phyloP scores from a whole-genome alignment of 2,113 vertebrate species.

The Motacilla alba region DNA sequence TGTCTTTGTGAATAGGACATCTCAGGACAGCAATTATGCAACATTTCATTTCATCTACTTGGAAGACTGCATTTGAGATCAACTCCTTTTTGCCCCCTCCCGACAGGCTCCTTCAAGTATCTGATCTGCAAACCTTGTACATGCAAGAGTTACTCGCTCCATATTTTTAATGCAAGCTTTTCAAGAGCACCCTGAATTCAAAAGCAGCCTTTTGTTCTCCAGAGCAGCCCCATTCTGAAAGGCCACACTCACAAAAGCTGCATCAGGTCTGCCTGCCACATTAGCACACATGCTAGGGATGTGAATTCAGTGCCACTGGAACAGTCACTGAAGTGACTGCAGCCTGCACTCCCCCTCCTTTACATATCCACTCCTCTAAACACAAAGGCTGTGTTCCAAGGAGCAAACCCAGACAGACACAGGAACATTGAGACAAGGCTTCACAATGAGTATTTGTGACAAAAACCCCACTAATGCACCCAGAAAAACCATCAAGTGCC shows the following conservation, averaged over 20 bases:
- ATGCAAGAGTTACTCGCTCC: not conserved
- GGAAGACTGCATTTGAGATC: not conserved
- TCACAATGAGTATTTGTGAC: not conserved
- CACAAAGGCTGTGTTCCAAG: not conserved
- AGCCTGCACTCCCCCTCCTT: not conserved
- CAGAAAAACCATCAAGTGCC: not conserved
- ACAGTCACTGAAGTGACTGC: not conserved
- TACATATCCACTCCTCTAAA: not conserved
- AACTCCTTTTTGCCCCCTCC: not conserved
- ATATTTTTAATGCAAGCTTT: not conserved
- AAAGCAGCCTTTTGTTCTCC: not conserved
- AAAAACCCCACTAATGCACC: not conserved
- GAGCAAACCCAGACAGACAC: not conserved
- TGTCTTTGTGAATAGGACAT: not conserved
- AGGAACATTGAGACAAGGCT: not conserved
- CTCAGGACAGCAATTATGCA: not conserved
- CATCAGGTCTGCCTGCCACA: not conserved
- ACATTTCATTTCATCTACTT: not conserved
- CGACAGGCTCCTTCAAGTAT: not conserved
- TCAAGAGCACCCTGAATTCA: not conserved
- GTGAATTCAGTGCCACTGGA: not conserved
- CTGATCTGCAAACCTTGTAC: not conserved
- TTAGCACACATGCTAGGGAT: not conserved
- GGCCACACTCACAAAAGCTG: not conserved
- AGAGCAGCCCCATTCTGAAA: not conserved